A percentile compares a stretch with the other conserved stretches of the same genome.
phyloP scores from a whole-genome alignment of 2,888 invertebrate genomes.

The Abrostola tripartita region DNA sequence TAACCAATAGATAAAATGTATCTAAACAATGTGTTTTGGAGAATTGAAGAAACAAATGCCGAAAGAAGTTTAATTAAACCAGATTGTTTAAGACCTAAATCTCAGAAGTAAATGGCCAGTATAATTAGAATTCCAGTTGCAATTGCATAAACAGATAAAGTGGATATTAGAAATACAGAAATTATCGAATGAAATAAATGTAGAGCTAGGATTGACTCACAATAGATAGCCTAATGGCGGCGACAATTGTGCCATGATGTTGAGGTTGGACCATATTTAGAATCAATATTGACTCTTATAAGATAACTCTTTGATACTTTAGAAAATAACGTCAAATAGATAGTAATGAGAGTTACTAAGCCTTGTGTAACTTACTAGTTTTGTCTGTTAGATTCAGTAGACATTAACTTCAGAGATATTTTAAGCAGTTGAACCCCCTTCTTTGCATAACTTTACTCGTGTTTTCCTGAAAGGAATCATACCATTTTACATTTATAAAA shows the following conservation, averaged over 20 bases:
- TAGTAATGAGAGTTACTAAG: background rate
- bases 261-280: slow-evolving; percentile 23
- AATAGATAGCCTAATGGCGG: slow-evolving; percentile 31
- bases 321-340: background rate
- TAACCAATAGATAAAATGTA: too few relatives aligned
- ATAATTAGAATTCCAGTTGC: slow-evolving; percentile 42
- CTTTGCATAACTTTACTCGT: too few relatives aligned
- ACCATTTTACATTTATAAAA: too few relatives aligned
- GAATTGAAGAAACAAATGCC: too few relatives aligned
- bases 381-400: too few relatives aligned
- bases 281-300: slow-evolving; percentile 4
- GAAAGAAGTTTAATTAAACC: too few relatives aligned
- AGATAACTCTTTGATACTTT: background rate
- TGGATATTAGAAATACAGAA: slow-evolving; percentile 38
- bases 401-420: too few relatives aligned
- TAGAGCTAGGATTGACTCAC: slow-evolving; percentile 38
- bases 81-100: slow-evolving; percentile 17
- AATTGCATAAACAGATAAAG: slow-evolving; percentile 21
- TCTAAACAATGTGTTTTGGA: too few relatives aligned
- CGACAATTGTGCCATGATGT: slow-evolving; percentile 20
- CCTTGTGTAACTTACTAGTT: background rate
- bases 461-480: too few relatives aligned
- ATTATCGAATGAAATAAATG: slow-evolving; percentile 38
- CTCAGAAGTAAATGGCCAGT: slow-evolving; percentile 42
- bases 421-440: too few relatives aligned